Conservation (phyloP, 2,797 vertebrate genomes). For the Acomys russatus region DNA sequence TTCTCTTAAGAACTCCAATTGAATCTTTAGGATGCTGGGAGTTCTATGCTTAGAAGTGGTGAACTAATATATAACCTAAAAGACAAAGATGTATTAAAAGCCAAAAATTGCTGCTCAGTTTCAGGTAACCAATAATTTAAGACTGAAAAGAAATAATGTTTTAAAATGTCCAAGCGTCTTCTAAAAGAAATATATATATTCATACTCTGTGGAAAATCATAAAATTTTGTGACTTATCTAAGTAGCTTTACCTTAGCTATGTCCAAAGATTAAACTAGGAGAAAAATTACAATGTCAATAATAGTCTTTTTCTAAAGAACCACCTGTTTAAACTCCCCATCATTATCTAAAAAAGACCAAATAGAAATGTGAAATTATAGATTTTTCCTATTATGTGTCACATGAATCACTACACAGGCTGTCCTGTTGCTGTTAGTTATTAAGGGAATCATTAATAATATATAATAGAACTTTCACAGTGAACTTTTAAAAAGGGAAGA, state of each 20-base stretch:
- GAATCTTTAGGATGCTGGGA: neutral
- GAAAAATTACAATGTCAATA: conserved; percentile 1
- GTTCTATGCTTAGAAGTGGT: neutral
- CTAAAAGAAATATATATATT: neutral
- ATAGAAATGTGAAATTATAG: neutral
- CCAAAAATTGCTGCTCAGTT: conserved; percentile 3
- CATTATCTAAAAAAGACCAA: neutral
- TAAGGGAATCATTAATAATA: neutral
- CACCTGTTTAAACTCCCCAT: neutral
- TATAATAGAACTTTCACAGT: neutral
- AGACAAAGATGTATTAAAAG: neutral
- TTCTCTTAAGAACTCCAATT: neutral
- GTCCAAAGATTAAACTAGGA: neutral
- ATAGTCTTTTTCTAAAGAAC: neutral
- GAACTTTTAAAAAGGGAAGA: neutral
- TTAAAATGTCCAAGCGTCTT: neutral
- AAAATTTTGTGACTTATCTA: neutral
- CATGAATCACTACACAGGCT: neutral
- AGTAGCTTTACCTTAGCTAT: neutral
- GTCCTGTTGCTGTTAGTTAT: neutral
- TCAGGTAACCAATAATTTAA: neutral
- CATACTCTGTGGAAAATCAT: neutral
- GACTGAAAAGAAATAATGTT: neutral
- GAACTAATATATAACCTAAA: neutral
- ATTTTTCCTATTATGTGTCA: neutral